A percentile compares a stretch with the other conserved stretches of the same genome.
Evolutionary conservation across 2,113 vertebrate species (phyloP).

Genomic region (Bostrychus sinensis): DNA sequence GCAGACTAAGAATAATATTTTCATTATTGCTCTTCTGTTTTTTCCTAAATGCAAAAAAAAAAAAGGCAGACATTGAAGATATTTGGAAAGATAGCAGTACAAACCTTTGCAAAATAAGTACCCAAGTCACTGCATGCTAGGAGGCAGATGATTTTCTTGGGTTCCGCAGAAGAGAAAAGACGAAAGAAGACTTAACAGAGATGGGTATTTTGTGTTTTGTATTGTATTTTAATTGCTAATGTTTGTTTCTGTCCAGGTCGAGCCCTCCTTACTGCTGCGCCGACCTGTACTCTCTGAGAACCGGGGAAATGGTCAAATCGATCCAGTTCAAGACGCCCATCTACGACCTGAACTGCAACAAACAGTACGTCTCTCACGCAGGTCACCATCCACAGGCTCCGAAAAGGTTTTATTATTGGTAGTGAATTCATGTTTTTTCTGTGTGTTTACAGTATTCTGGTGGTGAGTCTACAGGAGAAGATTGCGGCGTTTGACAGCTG

Average conservation of each 20-base stretch:
- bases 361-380: constrained; percentile 82
- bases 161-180: too few relatives aligned
- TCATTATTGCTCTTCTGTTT: too few relatives aligned
- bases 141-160: too few relatives aligned
- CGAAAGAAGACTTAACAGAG: too few relatives aligned
- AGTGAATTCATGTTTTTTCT: not conserved
- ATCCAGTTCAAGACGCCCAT: constrained; percentile 99
- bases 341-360: constrained; percentile 96
- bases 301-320: constrained; percentile 97
- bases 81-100: too few relatives aligned
- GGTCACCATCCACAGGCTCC: too few relatives aligned
- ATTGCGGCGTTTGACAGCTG: constrained; percentile 98
- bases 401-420: not conserved
- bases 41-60: too few relatives aligned
- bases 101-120: too few relatives aligned
- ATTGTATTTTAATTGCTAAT: not conserved
- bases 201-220: constrained; percentile 5
- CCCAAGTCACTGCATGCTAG: too few relatives aligned
- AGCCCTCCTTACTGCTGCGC: constrained; percentile 95
- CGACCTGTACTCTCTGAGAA: constrained; percentile 93
- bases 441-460: constrained; percentile 86
- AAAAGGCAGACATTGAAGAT: too few relatives aligned
- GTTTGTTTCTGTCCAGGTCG: constrained; percentile 74
- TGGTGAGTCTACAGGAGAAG: constrained; percentile 96
- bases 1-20: too few relatives aligned